Evolutionary conservation across 2,888 invertebrate species (phyloP).

Genomic region (Agrilus biguttatus): DNA sequence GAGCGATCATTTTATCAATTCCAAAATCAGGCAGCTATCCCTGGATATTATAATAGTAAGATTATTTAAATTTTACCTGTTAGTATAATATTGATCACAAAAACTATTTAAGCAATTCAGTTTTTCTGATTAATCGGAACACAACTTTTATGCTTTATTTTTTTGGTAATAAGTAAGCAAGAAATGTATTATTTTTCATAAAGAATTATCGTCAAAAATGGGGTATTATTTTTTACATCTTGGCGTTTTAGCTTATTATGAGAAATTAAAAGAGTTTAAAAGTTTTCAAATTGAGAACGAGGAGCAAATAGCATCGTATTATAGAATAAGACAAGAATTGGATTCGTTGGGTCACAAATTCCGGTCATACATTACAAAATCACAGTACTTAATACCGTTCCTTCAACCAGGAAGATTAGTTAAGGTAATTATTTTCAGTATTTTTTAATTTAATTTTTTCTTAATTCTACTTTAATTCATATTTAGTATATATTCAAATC

Average conservation of each 20-base stretch:
- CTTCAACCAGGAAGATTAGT: conserved; percentile 87
- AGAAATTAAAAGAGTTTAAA: conserved; percentile 50
- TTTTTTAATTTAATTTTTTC: not conserved
- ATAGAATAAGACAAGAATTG: conserved; percentile 70
- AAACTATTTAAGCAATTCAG: conserved; percentile 2
- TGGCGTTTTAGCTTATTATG: conserved; percentile 42
- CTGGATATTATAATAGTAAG: conserved; percentile 73
- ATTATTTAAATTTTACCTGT: no score
- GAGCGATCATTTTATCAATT: conserved; percentile 98
- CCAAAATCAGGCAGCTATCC: conserved; percentile 93
- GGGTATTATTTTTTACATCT: conserved; percentile 5
- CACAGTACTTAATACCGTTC: conserved; percentile 84
- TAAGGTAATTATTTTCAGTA: conserved; percentile 43
- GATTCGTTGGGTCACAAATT: conserved; percentile 61
- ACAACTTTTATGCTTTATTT: conserved; percentile 1
- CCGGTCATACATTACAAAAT: conserved; percentile 64
- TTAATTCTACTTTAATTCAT: not conserved
- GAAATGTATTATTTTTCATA: no score
- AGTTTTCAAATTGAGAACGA: conserved; percentile 57
- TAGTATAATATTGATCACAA: no score
- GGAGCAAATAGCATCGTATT: conserved; percentile 63
- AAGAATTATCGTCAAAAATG: no score
- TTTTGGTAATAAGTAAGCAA: no score
- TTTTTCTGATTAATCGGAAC: conserved; percentile 1
- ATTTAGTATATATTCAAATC: no score